Evolutionary conservation across 2,888 invertebrate species (phyloP), one percentile per base, ranked within the genome.

Genomic region (Tipula confusa): DNA sequence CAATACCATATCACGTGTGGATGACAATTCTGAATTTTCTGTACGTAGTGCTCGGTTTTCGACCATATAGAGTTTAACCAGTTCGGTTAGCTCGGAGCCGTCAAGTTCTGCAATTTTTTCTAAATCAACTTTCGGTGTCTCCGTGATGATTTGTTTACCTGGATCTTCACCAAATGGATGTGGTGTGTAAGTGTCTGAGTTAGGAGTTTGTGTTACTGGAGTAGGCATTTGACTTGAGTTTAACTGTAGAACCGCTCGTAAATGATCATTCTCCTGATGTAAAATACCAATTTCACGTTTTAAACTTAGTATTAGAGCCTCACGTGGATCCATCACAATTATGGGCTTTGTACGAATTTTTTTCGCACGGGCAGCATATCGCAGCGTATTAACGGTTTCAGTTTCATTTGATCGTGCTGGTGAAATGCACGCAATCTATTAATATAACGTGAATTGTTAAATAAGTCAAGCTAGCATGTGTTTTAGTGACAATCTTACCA

Each of bases 261-360:
- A 90, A 87, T 97, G 97, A 85, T 96, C 94, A 88, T 98, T 98
- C 90, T 98, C 98, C 84, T 93, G 93, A 86, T 96, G 93, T 15
- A 98, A 90, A 0, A 95, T 94, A 84, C 93, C 94, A 7, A 98
- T 94, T 90, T 98, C 97, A 79, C 96, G 91, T 89, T 97, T 97
- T 85, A 98, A 89, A 86, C 95, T 96, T 79, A 98, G 88, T 85
- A 98, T 98, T 13, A 98, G 90, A 2, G 97, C 96, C 88, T 98
- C 98, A 85, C 97, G 91, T 0, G 98, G 97, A 88, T 98, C 98
- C 97, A 98, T 97, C 89, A 97, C 95, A 29, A 98, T 94, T 18
- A 97, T 94, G 0, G 98, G 98, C 88, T 97, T 97, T 0, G 97
- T 96, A 86, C 95, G 94, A 85, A 98, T 98, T 88, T 95, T 95